Evolutionary conservation across 2,888 invertebrate genomes (phyloP).

Genomic region (Notocelia uddmanniana): DNA sequence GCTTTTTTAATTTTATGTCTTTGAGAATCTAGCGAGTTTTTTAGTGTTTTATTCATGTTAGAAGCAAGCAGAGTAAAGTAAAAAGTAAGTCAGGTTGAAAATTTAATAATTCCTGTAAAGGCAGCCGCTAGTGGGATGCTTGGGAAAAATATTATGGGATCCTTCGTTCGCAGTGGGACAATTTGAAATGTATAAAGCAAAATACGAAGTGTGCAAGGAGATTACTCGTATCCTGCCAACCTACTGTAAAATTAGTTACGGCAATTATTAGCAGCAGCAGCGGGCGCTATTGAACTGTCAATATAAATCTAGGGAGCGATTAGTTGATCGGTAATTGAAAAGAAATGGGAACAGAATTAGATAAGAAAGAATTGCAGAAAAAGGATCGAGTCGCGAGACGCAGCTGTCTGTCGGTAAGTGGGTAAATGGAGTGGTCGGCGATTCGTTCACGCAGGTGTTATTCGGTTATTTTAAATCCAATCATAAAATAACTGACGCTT

Average conservation of each 20-base stretch:
- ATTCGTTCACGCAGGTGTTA: constrained; percentile 48
- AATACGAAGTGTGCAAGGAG: neutral
- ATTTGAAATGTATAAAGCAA: neutral
- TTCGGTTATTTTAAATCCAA: neutral
- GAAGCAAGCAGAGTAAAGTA: constrained; percentile 31
- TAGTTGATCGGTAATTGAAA: constrained; percentile 56
- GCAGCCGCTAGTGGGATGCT: constrained; percentile 12
- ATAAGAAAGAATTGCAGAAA: constrained; percentile 66
- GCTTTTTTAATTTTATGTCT: constrained; percentile 41
- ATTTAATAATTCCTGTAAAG: constrained; percentile 33
- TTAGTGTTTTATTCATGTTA: constrained; percentile 34
- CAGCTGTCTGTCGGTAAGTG: constrained; percentile 66
- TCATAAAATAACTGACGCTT: neutral
- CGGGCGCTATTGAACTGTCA: constrained; percentile 25
- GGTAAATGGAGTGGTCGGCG: constrained; percentile 51
- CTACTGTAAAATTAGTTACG: neutral
- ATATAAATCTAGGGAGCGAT: constrained; percentile 41
- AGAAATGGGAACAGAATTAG: constrained; percentile 72
- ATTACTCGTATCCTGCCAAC: no score
- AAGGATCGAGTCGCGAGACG: constrained; percentile 61
- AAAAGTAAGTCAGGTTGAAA: constrained; percentile 33
- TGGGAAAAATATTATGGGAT: constrained; percentile 12
- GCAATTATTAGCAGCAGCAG: neutral
- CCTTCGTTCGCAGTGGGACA: neutral
- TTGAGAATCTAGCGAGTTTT: constrained; percentile 40